A percentile compares a stretch with the other conserved stretches of the same genome.
Conservation (phyloP, 1,140 invertebrate genomes). For the Helicoverpa zea region DNA sequence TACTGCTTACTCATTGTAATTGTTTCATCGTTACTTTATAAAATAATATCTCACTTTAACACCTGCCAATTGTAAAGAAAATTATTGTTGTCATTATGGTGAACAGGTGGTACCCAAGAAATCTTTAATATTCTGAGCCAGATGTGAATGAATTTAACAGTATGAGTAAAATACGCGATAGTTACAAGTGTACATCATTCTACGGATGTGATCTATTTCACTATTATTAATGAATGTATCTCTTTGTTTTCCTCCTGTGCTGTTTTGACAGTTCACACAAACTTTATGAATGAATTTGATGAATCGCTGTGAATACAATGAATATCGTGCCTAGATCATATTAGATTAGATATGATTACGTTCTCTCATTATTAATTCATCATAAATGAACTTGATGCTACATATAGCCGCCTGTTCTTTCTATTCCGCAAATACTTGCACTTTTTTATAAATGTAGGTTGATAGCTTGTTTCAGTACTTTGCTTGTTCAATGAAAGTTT, state of each 20-base stretch:
- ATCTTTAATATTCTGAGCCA: slow-evolving; percentile 63
- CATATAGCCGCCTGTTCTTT: not conserved
- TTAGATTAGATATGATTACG: slow-evolving; percentile 78
- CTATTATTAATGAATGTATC: slow-evolving; percentile 38
- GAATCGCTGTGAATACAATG: slow-evolving; percentile 80
- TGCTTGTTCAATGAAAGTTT: not conserved
- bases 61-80: not conserved
- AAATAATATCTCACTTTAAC: slow-evolving; percentile 11
- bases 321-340: slow-evolving; percentile 79
- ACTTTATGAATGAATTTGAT: slow-evolving; percentile 82
- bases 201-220: slow-evolving; percentile 20
- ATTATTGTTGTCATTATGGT: slow-evolving; percentile 75
- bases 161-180: slow-evolving; percentile 31
- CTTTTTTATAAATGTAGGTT: slow-evolving; percentile 20
- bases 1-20: slow-evolving; percentile 4
- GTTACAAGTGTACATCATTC: slow-evolving; percentile 18
- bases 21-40: slow-evolving; percentile 5
- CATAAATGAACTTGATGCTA: slow-evolving; percentile 9
- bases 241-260: slow-evolving; percentile 80
- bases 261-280: slow-evolving; percentile 81
- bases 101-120: slow-evolving; percentile 80
- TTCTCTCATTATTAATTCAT: slow-evolving; percentile 59
- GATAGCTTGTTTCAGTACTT: slow-evolving; percentile 11
- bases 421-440: slow-evolving; percentile 26
- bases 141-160: slow-evolving; percentile 63